Conservation (phyloP, 2,113 vertebrate species). For the Mesoclemmys tuberculata region DNA sequence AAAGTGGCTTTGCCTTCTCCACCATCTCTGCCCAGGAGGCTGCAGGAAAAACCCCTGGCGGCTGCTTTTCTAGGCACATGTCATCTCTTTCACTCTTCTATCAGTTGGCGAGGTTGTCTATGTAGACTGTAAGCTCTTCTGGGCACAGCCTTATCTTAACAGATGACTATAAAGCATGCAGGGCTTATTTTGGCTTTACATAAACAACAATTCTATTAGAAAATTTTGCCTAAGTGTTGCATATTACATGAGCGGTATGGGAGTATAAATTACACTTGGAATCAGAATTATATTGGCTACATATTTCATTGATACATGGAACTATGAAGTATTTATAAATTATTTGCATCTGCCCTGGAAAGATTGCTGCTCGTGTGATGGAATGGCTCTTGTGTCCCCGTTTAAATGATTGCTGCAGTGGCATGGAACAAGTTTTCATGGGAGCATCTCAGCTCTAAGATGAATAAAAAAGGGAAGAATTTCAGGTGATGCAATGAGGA, state of each 20-base stretch:
- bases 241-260: neutral
- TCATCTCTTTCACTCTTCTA: neutral
- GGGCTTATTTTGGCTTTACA: slow-evolving; percentile 13
- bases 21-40: too few species aligned
- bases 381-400: neutral
- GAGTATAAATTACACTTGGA: slow-evolving; percentile 2
- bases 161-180: slow-evolving; percentile 41
- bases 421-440: neutral
- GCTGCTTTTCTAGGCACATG: neutral
- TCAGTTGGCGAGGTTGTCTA: neutral
- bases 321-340: neutral
- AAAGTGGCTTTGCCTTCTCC: too few species aligned
- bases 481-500: neutral
- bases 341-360: neutral
- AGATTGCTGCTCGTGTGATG: neutral
- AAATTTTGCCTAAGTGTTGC: slow-evolving; percentile 1
- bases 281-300: neutral
- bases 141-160: neutral
- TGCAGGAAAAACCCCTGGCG: too few species aligned
- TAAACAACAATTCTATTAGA: neutral
- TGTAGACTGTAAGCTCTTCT: neutral
- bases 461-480: neutral
- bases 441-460: neutral
- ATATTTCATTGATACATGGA: neutral
- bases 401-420: neutral